These are phyloP conservation scores for Lasioglossum lativentre DNA, from an alignment of 2,888 invertebrate species.

Conservation along the genomic window DNA sequence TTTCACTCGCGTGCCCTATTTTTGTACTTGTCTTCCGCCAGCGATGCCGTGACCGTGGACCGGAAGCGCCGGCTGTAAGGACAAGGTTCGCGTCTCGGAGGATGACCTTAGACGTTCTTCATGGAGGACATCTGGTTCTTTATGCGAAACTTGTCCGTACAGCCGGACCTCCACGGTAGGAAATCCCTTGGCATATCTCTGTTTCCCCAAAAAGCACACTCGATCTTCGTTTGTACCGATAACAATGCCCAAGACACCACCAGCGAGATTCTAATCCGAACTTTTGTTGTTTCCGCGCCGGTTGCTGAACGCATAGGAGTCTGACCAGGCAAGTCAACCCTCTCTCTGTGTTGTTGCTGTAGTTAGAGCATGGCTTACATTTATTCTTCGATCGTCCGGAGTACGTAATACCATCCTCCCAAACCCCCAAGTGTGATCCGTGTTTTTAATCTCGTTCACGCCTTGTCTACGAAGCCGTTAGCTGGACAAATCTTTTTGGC, in stretches of 20 bases:
- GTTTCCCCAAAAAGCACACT: not conserved
- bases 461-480: not conserved
- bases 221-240: conserved; percentile 30
- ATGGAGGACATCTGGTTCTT: not conserved
- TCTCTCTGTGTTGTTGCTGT: conserved; percentile 79
- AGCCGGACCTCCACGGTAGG: not conserved
- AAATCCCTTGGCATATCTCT: not conserved
- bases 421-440: not conserved
- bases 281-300: conserved; percentile 78
- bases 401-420: conserved; percentile 10
- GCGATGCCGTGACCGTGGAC: not conserved
- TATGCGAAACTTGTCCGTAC: not conserved
- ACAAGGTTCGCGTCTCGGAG: not conserved
- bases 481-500: too few relatives aligned
- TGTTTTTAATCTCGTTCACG: conserved; percentile 11
- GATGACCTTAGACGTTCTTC: not conserved
- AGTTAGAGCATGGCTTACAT: conserved; percentile 81
- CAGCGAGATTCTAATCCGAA: conserved; percentile 75
- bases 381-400: conserved; percentile 12
- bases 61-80: not conserved
- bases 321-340: conserved; percentile 89
- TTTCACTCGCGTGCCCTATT: not conserved
- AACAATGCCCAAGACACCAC: conserved; percentile 37
- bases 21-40: not conserved
- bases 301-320: conserved; percentile 87